Conservation (phyloP, 1,140 invertebrate genomes). For the Zaprionus camerounensis region DNA sequence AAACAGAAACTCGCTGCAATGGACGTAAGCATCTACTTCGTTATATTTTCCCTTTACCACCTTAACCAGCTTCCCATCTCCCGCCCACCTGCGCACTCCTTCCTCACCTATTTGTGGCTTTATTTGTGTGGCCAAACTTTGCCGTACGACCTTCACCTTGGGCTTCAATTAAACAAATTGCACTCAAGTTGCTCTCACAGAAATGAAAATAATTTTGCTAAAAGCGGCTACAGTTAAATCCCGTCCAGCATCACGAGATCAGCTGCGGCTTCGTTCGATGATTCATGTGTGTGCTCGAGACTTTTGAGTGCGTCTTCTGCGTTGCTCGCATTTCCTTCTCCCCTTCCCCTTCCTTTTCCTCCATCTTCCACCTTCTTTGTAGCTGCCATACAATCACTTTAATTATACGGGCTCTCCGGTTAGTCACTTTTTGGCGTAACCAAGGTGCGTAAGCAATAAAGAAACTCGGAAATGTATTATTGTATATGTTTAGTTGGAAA, state of each 20-base stretch:
- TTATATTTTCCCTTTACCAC: constrained; percentile 23
- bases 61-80: neutral
- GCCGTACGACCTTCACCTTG: constrained; percentile 75
- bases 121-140: constrained; percentile 49
- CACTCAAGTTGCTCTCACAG: constrained; percentile 56
- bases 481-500: neutral
- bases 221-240: constrained; percentile 33
- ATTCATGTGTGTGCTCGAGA: constrained; percentile 47
- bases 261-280: constrained; percentile 47
- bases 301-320: constrained; percentile 6
- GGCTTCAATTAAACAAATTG: constrained; percentile 74
- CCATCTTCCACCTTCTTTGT: neutral
- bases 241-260: constrained; percentile 20
- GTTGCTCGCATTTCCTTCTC: neutral
- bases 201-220: constrained; percentile 66
- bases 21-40: constrained; percentile 60
- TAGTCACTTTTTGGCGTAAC: constrained; percentile 17
- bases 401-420: constrained; percentile 14
- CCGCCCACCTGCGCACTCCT: neutral
- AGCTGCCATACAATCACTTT: constrained; percentile 31
- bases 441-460: neutral
- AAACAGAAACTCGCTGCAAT: constrained; percentile 42
- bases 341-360: neutral
- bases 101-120: constrained; percentile 12
- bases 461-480: neutral